Evolutionary conservation across 2,113 vertebrate species (phyloP).

Genomic region (Emberiza fucata): DNA sequence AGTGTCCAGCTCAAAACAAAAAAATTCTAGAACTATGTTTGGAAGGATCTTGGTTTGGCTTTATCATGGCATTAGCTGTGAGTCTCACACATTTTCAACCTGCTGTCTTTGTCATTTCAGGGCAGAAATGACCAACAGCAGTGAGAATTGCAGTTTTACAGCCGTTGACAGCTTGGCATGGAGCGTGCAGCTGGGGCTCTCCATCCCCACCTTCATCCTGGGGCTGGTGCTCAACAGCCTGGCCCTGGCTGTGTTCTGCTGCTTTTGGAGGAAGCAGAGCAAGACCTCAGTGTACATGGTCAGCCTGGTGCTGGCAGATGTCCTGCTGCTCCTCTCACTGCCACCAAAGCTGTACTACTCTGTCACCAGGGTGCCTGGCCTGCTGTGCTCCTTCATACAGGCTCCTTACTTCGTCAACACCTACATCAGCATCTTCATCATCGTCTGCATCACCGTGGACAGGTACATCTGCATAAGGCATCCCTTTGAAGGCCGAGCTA

Average conservation of each 20-base stretch:
- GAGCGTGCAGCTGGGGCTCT: conserved; percentile 70
- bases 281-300: conserved; percentile 88
- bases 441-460: conserved; percentile 84
- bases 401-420: conserved; percentile 85
- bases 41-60: background rate
- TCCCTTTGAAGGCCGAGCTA: conserved; percentile 71
- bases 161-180: conserved; percentile 57
- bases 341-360: conserved; percentile 79
- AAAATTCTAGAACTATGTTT: background rate
- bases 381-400: conserved; percentile 78
- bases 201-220: conserved; percentile 80
- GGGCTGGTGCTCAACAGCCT: conserved; percentile 78
- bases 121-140: conserved; percentile 15
- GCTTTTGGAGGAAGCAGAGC: conserved; percentile 73
- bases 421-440: conserved; percentile 88
- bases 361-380: fast-evolving
- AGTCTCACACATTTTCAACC: background rate
- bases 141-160: background rate
- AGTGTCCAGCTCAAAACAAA: background rate
- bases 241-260: conserved; percentile 78
- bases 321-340: conserved; percentile 83
- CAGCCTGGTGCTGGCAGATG: conserved; percentile 82
- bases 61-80: background rate
- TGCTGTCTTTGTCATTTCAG: background rate
- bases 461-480: conserved; percentile 83